A percentile compares a stretch with the other conserved stretches of the same genome.
Conservation (phyloP, 2,113 vertebrate genomes). For the Paracanthobrama guichenoti region DNA sequence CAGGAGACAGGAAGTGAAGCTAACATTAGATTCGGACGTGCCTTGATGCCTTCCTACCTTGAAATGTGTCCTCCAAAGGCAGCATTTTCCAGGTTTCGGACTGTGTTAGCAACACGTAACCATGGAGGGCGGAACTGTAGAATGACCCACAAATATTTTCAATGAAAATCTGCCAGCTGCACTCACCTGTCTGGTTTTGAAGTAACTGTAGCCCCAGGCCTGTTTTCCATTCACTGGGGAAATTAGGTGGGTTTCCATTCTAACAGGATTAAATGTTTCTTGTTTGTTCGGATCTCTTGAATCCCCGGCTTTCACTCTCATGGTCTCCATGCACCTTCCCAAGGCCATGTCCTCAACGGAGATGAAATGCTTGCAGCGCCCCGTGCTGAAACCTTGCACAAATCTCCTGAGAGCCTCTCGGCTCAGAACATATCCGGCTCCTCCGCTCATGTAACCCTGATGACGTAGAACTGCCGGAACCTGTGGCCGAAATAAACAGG, state of each 20-base stretch:
- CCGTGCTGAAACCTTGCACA: constrained; percentile 69
- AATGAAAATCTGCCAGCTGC: background rate
- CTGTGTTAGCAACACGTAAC: background rate
- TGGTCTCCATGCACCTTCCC: constrained; percentile 77
- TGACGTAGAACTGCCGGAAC: constrained; percentile 69
- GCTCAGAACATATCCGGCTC: constrained; percentile 77
- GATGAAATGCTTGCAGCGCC: constrained; percentile 75
- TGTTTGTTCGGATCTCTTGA: constrained; percentile 68
- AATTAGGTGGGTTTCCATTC: constrained; percentile 69
- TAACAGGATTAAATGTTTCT: constrained; percentile 78
- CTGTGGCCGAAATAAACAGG: constrained; percentile 77
- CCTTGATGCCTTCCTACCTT: too few species aligned
- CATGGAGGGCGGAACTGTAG: background rate
- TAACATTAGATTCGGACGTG: too few species aligned
- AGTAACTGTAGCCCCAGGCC: constrained; percentile 79
- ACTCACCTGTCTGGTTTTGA: constrained; percentile 72
- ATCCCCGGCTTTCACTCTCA: constrained; percentile 71
- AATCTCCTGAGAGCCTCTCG: constrained; percentile 69
- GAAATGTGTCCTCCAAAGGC: too few species aligned
- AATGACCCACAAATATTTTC: background rate
- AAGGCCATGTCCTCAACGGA: constrained; percentile 68
- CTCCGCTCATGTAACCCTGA: constrained; percentile 83
- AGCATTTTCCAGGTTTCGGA: too few species aligned
- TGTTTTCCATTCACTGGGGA: background rate
- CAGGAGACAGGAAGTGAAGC: too few species aligned